Conservation (phyloP, 92 coral and sea anemone species). For the Zoanthus solanderi region DNA sequence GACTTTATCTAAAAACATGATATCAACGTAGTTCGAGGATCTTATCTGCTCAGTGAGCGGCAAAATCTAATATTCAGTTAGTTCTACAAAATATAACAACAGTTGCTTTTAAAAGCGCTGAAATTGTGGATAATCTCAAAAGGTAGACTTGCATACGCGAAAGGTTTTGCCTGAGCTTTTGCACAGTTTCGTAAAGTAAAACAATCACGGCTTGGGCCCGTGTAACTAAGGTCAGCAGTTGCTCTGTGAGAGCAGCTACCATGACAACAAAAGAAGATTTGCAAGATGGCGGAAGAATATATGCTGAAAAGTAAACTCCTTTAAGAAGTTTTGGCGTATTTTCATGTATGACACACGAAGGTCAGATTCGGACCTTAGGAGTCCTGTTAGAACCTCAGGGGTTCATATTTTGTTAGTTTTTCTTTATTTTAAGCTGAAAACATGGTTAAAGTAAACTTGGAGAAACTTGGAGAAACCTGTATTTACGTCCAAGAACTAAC, state of each 20-base stretch:
- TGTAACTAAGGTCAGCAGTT: constrained; percentile 23
- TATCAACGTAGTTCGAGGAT: constrained; percentile 18
- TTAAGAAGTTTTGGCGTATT: neutral
- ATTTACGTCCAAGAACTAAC: neutral
- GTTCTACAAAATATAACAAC: constrained; percentile 11
- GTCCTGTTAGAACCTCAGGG: neutral
- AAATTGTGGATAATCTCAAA: constrained; percentile 18
- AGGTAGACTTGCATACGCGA: constrained; percentile 19
- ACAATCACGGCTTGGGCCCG: neutral
- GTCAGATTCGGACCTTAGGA: neutral
- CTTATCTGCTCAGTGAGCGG: constrained; percentile 10
- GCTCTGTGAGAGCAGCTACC: constrained; percentile 24
- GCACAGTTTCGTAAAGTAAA: neutral
- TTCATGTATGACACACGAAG: neutral
- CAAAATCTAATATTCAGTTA: constrained; percentile 15
- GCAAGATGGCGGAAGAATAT: constrained; percentile 29
- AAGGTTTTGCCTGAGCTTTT: neutral
- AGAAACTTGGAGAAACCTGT: neutral
- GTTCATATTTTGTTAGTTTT: neutral
- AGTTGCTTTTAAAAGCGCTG: neutral
- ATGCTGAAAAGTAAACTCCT: neutral
- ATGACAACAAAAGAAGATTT: constrained; percentile 11
- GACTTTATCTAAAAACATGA: neutral
- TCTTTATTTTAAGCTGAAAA: neutral
- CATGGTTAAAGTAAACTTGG: neutral